Conservation (phyloP, 2,797 vertebrate species). For the Dromococcyx pavoninus region DNA sequence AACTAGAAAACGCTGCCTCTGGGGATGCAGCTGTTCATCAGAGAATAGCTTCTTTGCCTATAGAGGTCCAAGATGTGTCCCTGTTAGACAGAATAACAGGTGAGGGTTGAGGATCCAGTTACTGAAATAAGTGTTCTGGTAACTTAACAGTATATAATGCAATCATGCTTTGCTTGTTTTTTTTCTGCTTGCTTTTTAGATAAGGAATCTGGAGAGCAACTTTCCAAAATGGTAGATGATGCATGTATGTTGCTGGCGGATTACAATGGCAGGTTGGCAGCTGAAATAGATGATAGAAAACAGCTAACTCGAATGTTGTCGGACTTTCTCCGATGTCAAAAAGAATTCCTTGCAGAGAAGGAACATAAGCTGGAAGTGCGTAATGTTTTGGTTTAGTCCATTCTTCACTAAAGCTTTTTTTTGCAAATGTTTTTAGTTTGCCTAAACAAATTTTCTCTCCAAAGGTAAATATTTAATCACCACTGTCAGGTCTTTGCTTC, state of each 20-base stretch:
- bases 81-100: slow-evolving; percentile 96
- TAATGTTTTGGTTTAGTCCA: slow-evolving; percentile 78
- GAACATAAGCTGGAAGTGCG: slow-evolving; percentile 99
- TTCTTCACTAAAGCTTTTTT: slow-evolving; percentile 57
- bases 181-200: slow-evolving; percentile 79
- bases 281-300: slow-evolving; percentile 96
- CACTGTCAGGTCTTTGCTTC: background rate
- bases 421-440: slow-evolving; percentile 29
- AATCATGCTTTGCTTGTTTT: slow-evolving; percentile 36
- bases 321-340: slow-evolving; percentile 95
- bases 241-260: slow-evolving; percentile 98
- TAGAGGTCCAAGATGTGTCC: slow-evolving; percentile 95
- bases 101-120: slow-evolving; percentile 63
- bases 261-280: slow-evolving; percentile 97
- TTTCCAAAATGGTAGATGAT: slow-evolving; percentile 96
- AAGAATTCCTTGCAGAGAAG: slow-evolving; percentile 94
- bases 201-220: slow-evolving; percentile 95
- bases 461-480: background rate
- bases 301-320: slow-evolving; percentile 94
- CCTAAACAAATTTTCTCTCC: slow-evolving; percentile 42
- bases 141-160: background rate
- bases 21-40: slow-evolving; percentile 92
- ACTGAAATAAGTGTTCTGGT: background rate
- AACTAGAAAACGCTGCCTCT: slow-evolving; percentile 96
- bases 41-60: slow-evolving; percentile 92